A percentile compares a stretch with the other conserved stretches of the same genome.
Evolutionary conservation across 2,888 invertebrate genomes (phyloP).

Genomic region (Lissonota sp.): DNA sequence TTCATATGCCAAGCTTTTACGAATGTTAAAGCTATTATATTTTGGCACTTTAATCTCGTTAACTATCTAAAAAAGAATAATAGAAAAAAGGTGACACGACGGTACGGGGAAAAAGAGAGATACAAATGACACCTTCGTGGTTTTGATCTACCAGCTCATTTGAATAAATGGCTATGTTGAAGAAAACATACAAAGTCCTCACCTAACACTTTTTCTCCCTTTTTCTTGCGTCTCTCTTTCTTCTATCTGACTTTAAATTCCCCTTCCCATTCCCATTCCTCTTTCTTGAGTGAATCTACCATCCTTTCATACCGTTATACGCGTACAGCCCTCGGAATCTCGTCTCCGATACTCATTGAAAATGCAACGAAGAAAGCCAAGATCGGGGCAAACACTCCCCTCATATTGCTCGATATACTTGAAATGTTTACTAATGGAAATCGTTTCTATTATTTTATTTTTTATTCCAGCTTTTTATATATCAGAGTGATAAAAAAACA

Average conservation of each 20-base stretch:
- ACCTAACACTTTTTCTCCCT: not conserved
- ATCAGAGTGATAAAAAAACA: too few species aligned
- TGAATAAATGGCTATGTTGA: conserved; percentile 80
- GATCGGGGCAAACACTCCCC: not conserved
- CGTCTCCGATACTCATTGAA: conserved; percentile 41
- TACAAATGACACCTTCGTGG: conserved; percentile 78
- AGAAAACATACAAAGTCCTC: conserved; percentile 57
- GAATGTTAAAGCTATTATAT: too few species aligned
- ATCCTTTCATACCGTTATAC: conserved; percentile 13
- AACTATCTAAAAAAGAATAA: conserved; percentile 1
- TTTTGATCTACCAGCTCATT: conserved; percentile 79
- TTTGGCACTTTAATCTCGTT: too few species aligned
- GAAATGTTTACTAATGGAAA: conserved; percentile 67
- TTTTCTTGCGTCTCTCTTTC: conserved; percentile 15
- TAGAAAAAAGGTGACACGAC: conserved; percentile 47
- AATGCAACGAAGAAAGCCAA: conserved; percentile 26
- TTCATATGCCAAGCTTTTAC: too few species aligned
- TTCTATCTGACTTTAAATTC: conserved; percentile 8
- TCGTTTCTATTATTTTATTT: conserved; percentile 61
- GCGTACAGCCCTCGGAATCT: conserved; percentile 37
- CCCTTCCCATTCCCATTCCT: conserved; percentile 18
- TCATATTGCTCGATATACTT: conserved; percentile 60
- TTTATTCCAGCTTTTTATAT: not conserved
- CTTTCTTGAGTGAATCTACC: conserved; percentile 4
- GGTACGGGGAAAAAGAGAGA: conserved; percentile 74